Percentiles rank a stretch among this genome's conserved stretches.
phyloP scores from a whole-genome alignment of 1,140 invertebrate genomes.

The Sipha flava region DNA sequence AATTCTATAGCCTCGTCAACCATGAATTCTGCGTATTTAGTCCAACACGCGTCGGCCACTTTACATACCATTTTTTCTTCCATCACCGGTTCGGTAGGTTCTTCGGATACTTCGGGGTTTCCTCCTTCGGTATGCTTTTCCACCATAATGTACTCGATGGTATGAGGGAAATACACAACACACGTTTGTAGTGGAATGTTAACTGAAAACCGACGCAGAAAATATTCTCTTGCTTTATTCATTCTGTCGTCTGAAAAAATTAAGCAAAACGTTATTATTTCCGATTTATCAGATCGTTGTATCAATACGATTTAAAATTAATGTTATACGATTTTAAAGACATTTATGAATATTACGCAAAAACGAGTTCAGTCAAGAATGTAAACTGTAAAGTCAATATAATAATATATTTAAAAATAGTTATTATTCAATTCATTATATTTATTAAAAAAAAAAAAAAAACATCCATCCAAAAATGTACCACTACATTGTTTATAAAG shows the following conservation, averaged over 20 bases:
- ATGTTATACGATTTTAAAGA: no score
- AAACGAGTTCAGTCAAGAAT: no score
- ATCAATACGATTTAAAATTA: no score
- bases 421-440: no score
- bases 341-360: no score
- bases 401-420: no score
- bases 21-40: conserved; percentile 33
- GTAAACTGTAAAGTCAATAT: no score
- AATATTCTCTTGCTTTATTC: conserved; percentile 33
- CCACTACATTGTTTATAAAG: no score
- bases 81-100: conserved; percentile 34
- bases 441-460: no score
- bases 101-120: conserved; percentile 29
- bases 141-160: conserved; percentile 31
- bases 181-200: conserved; percentile 34
- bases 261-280: not conserved
- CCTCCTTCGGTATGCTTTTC: conserved; percentile 32
- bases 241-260: conserved; percentile 34
- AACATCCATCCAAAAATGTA: no score
- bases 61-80: not conserved
- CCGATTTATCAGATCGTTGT: no score
- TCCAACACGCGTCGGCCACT: not conserved
- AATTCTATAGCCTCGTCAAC: conserved; percentile 37
- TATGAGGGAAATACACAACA: conserved; percentile 39
- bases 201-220: conserved; percentile 34